These are phyloP conservation scores for Julus scandinavius DNA, from an alignment of 2,888 invertebrate species.

Conservation along the genomic window DNA sequence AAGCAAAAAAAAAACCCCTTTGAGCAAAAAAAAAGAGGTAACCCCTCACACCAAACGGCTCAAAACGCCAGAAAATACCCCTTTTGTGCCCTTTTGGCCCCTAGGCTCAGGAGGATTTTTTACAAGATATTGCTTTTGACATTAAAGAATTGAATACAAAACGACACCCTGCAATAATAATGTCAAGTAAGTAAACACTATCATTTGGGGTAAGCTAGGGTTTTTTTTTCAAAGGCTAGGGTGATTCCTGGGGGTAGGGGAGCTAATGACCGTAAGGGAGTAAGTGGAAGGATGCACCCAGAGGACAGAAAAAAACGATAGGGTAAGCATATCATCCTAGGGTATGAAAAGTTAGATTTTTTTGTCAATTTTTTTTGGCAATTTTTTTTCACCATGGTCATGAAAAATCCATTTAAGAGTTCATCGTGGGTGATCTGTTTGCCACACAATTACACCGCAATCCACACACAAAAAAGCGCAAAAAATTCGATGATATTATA, in stretches of 20 bases:
- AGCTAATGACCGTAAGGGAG: conserved; percentile 39
- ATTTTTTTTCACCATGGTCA: conserved; percentile 31
- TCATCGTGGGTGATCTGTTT: conserved; percentile 55
- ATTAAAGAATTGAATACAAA: conserved; percentile 36
- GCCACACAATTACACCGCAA: conserved; percentile 27
- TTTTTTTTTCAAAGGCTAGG: neutral
- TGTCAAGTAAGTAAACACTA: conserved; percentile 38
- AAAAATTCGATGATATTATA: neutral
- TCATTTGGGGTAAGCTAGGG: neutral
- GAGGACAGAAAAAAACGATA: conserved; percentile 8
- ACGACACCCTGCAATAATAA: conserved; percentile 43
- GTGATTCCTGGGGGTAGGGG: conserved; percentile 30
- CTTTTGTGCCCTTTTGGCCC: neutral
- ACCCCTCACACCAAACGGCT: conserved; percentile 41
- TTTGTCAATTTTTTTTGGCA: neutral
- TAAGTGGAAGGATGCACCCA: conserved; percentile 37
- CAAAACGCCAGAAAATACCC: conserved; percentile 40
- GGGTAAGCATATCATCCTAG: neutral
- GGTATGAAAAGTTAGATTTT: neutral
- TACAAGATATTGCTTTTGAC: conserved; percentile 38
- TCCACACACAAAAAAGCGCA: conserved; percentile 9
- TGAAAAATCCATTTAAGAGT: conserved; percentile 58
- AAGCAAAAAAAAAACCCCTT: neutral
- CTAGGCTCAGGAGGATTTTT: conserved; percentile 22
- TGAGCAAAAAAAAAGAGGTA: neutral